A percentile compares a stretch with the other conserved stretches of the same genome.
These are phyloP conservation scores for Tupiocoris notatus DNA, from an alignment of 2,888 invertebrate genomes.

Conservation along the genomic window DNA sequence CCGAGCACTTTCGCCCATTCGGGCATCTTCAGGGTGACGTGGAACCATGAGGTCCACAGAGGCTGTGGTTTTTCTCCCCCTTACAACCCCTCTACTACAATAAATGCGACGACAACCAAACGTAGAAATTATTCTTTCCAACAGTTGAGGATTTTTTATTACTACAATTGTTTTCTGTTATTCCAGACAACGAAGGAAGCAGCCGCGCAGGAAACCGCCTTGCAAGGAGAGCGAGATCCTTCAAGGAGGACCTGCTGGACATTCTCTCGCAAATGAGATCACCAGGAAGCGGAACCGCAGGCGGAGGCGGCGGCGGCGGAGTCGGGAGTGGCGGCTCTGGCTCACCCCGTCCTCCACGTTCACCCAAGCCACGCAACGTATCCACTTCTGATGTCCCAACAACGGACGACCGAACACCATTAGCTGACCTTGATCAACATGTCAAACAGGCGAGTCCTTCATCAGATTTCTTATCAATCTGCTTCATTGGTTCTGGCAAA, in stretches of 20 bases:
- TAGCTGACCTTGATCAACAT: slow-evolving; percentile 72
- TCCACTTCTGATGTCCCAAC: slow-evolving; percentile 59
- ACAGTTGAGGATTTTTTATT: too few relatives aligned
- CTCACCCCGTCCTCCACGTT: slow-evolving; percentile 57
- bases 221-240: slow-evolving; percentile 82
- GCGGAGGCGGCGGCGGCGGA: slow-evolving; percentile 46
- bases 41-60: too few relatives aligned
- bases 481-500: too few relatives aligned
- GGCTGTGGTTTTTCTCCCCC: too few relatives aligned
- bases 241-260: slow-evolving; percentile 89
- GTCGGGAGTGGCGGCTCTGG: slow-evolving; percentile 43
- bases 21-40: too few relatives aligned
- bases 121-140: too few relatives aligned
- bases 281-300: slow-evolving; percentile 55
- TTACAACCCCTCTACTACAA: too few relatives aligned
- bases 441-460: slow-evolving; percentile 59
- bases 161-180: too few relatives aligned
- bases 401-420: slow-evolving; percentile 61
- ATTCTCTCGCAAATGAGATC: slow-evolving; percentile 88
- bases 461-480: too few relatives aligned
- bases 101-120: too few relatives aligned
- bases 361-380: slow-evolving; percentile 54
- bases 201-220: slow-evolving; percentile 69
- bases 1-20: too few relatives aligned
- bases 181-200: slow-evolving; percentile 43